A percentile compares a stretch with the other conserved stretches of the same genome.
These are phyloP conservation scores for Macrostomum lignano DNA, from an alignment of 1,140 invertebrate species.

Conservation along the genomic window DNA sequence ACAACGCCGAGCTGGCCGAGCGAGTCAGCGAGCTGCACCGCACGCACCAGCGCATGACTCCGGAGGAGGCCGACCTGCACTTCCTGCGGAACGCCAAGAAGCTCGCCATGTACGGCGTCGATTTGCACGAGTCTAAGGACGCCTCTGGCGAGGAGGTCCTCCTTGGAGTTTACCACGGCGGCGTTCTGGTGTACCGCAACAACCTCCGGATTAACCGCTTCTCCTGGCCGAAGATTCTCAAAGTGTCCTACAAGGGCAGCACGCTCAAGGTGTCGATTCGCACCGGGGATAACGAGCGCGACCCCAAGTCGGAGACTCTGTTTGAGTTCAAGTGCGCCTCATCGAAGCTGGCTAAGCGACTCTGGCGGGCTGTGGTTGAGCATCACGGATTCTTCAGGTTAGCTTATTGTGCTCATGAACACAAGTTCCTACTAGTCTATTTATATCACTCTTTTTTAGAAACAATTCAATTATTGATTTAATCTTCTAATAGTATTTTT, in stretches of 20 bases:
- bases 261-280: not conserved
- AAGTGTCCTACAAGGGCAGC: constrained; percentile 1
- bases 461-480: not conserved
- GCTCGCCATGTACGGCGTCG: constrained; percentile 73
- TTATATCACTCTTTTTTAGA: not conserved
- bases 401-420: too few species aligned
- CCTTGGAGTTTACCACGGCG: constrained; percentile 1
- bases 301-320: not conserved
- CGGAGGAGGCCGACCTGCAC: constrained; percentile 69
- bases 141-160: not conserved
- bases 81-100: constrained; percentile 81
- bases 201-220: constrained; percentile 1
- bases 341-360: not conserved
- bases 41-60: too few species aligned
- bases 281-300: constrained; percentile 1
- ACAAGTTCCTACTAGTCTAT: not conserved
- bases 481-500: constrained; percentile 1
- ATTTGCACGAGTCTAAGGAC: constrained; percentile 36
- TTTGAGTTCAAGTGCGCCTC: not conserved
- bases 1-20: too few species aligned
- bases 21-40: too few species aligned
- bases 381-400: constrained; percentile 5
- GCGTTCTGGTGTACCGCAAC: not conserved
- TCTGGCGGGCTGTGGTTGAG: not conserved
- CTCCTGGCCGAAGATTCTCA: constrained; percentile 1